Base-by-base conservation (phyloP, 2,888 invertebrate species). In the Lithophane socia region DNA sequence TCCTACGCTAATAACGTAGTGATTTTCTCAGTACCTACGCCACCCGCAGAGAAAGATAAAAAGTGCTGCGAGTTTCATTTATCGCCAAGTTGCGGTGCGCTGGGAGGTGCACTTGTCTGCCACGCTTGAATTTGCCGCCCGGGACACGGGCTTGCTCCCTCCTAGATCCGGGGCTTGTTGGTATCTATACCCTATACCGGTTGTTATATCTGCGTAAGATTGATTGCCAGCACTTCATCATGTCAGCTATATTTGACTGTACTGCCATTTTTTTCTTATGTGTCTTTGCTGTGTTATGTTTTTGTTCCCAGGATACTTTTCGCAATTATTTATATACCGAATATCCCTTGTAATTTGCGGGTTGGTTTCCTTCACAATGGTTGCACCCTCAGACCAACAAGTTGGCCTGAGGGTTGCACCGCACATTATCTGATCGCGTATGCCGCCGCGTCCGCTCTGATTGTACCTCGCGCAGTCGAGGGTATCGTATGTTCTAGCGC, bases 401-500 rank as follows among this genome's bases (percentile, higher is more conserved):
- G n/a, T n/a, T n/a, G n/a, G n/a, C n/a, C n/a, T n/a, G n/a, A n/a
- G n/a, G 67, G 8, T 54, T 68, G 16, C 42, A 68, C n/a, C 42
- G 42, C 54, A 68, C 54, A 16, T 47, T n/a, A 54, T 68, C 16
- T 8, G 42, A 56, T n/a, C 42, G 54, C n/a, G 42, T n/a, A 13
- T n/a, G n/a, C n/a, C n/a, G n/a, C n/a, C 37, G 37, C 37, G 37
- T 37, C 37, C 37, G 37, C 37, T 37, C 37, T 37, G 37, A 37
- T 37, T 37, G 37, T 58, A 60, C n/a, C 42, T 69, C 18, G 24
- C 5, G 24, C 44, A 69, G n/a, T 44, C 69, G 10, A 37, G 44
- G 3, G 69, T 58, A 24, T 58, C 56, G 69, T 58, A 24, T 18
- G 12, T 44, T 18, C 69, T 21, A 69, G 58, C 58, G 58, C 69